A percentile compares a stretch with the other conserved stretches of the same genome.
Conservation (phyloP, 1,140 invertebrate genomes). For the Diabrotica undecimpunctata region DNA sequence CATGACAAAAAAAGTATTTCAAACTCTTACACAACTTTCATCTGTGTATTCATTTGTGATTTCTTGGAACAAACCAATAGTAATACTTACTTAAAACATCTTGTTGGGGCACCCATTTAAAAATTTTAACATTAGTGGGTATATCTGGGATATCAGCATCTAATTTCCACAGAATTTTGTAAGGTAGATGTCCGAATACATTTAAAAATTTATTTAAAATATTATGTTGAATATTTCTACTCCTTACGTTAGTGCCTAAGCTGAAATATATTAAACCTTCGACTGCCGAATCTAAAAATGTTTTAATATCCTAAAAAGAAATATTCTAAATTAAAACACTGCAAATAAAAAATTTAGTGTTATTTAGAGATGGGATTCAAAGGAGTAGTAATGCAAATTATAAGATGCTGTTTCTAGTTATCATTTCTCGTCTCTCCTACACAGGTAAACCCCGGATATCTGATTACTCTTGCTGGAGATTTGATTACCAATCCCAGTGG, state of each 20-base stretch:
- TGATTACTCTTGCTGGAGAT: no score
- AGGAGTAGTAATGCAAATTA: no score
- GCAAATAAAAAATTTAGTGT: no score
- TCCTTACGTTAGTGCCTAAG: slow-evolving; percentile 26
- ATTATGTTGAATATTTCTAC: slow-evolving; percentile 1
- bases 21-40: no score
- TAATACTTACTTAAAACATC: slow-evolving; percentile 13
- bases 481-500: no score
- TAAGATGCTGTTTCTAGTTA: no score
- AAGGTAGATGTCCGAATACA: slow-evolving; percentile 54
- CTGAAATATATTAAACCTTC: slow-evolving; percentile 58
- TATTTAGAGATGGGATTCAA: no score
- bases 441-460: no score
- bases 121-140: slow-evolving; percentile 18
- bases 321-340: no score
- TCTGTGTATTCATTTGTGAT: no score
- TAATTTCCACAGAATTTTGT: slow-evolving; percentile 63
- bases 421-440: no score
- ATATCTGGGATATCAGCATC: slow-evolving; percentile 45
- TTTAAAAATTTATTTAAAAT: slow-evolving; percentile 48
- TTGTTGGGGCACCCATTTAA: slow-evolving; percentile 23
- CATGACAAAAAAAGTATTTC: slow-evolving; percentile 44
- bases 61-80: no score
- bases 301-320: slow-evolving; percentile 51
- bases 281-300: slow-evolving; percentile 54